These are phyloP conservation scores for Ophion obscuratus DNA, from an alignment of 2,888 invertebrate genomes.

Conservation along the genomic window DNA sequence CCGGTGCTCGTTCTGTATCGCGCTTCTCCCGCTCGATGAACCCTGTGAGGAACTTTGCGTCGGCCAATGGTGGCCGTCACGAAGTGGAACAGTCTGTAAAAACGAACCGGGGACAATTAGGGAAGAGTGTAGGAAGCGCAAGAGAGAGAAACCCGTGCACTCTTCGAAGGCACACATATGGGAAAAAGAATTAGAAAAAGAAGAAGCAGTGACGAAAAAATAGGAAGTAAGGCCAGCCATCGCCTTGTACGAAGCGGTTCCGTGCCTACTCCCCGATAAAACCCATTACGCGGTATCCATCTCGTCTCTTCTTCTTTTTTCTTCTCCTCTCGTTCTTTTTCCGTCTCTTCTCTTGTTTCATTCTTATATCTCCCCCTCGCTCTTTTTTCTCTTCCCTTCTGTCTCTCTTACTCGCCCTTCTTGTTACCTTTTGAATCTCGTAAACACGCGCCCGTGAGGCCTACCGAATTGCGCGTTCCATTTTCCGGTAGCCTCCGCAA, in stretches of 20 bases:
- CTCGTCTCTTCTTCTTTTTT: constrained; percentile 1
- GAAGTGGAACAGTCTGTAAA: constrained; percentile 78
- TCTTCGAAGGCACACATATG: constrained; percentile 36
- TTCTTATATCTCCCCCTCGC: neutral
- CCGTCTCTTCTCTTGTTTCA: neutral
- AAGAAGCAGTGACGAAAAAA: constrained; percentile 40
- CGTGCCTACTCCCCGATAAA: constrained; percentile 73
- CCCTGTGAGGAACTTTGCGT: constrained; percentile 41
- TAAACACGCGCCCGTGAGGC: constrained; percentile 45
- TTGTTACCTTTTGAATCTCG: neutral
- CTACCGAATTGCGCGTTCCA: constrained; percentile 55
- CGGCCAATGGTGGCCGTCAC: constrained; percentile 72
- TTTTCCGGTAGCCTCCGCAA: constrained; percentile 35
- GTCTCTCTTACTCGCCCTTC: neutral
- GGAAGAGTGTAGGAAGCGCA: constrained; percentile 57
- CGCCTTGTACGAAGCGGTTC: constrained; percentile 57
- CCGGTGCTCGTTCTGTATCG: constrained; percentile 17
- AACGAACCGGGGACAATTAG: constrained; percentile 79
- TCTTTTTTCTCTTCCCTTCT: neutral
- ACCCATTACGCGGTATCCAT: constrained; percentile 73
- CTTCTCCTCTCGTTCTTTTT: neutral
- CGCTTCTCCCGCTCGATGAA: constrained; percentile 16
- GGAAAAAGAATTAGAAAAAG: constrained; percentile 48
- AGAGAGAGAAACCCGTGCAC: constrained; percentile 35
- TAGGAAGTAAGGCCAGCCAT: constrained; percentile 75